phyloP scores from a whole-genome alignment of 2,888 invertebrate species.

The Apamea monoglypha region DNA sequence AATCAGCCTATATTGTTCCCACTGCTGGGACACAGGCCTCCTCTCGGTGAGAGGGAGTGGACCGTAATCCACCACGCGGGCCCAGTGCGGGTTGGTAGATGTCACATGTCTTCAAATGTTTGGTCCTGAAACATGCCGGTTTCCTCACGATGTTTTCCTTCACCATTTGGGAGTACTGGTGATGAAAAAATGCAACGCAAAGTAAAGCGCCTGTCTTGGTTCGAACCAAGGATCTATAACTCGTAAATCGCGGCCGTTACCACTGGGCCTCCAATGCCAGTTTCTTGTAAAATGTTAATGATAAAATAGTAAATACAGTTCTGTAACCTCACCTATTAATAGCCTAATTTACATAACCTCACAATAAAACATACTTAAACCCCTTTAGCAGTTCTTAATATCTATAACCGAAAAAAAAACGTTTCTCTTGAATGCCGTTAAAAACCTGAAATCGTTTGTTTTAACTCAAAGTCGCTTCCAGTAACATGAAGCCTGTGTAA shows the following conservation, averaged over 20 bases:
- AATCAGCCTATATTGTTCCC: not conserved
- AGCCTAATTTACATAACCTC: not conserved
- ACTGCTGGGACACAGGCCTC: not conserved
- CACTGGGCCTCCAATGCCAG: not conserved
- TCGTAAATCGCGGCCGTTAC: too few relatives aligned
- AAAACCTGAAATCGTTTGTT: constrained; percentile 3
- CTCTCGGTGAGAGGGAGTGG: not conserved
- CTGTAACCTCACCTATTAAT: not conserved
- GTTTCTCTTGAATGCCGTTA: not conserved
- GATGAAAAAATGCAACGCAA: too few relatives aligned
- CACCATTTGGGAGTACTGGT: too few relatives aligned
- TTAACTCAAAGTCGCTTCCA: constrained; percentile 44
- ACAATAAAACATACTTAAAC: not conserved
- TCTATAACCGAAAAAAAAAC: not conserved
- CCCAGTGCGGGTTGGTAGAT: not conserved
- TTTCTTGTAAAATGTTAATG: not conserved
- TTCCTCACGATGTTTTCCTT: not conserved
- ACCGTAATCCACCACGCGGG: not conserved
- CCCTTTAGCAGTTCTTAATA: not conserved
- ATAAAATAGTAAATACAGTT: not conserved
- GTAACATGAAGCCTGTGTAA: constrained; percentile 47
- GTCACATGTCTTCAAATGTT: too few relatives aligned
- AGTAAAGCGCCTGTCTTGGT: too few relatives aligned
- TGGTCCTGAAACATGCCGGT: not conserved
- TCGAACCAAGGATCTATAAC: too few relatives aligned